A percentile compares a stretch with the other conserved stretches of the same genome.
Evolutionary conservation across 2,113 vertebrate species (phyloP).

Genomic region (Engystomops pustulosus): DNA sequence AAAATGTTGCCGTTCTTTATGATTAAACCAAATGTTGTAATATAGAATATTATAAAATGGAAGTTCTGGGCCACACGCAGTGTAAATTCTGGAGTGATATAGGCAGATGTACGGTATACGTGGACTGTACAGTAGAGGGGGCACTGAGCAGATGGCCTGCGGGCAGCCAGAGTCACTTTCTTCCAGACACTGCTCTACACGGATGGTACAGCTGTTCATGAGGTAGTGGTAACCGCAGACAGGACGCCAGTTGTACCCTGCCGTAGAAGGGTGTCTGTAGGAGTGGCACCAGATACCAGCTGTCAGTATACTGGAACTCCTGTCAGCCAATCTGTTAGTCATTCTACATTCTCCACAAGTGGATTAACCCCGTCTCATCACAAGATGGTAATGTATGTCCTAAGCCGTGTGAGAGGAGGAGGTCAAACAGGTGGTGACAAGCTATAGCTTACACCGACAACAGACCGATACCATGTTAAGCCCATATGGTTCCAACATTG

Average conservation of each 20-base stretch:
- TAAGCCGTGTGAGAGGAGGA: no score
- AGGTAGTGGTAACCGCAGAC: not conserved
- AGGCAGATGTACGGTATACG: not conserved
- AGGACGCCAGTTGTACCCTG: not conserved
- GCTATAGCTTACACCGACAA: no score
- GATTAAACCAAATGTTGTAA: not conserved
- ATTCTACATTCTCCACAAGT: not conserved
- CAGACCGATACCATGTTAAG: no score
- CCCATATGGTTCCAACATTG: no score
- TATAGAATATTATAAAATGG: not conserved
- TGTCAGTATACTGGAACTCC: not conserved
- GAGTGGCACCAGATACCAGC: not conserved
- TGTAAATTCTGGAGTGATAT: not conserved
- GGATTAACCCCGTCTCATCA: not conserved
- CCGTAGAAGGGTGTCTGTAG: not conserved
- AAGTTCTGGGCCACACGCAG: not conserved
- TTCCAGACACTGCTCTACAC: not conserved
- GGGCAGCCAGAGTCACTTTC: not conserved
- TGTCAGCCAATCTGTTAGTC: not conserved
- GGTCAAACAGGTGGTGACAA: no score
- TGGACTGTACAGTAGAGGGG: not conserved
- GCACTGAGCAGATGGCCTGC: not conserved
- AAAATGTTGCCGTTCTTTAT: no score
- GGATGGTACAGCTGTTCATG: slow-evolving; percentile 35
- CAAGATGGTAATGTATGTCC: not conserved